Conservation (phyloP, 2,797 vertebrate species). For the Acipenser transmontanus region DNA sequence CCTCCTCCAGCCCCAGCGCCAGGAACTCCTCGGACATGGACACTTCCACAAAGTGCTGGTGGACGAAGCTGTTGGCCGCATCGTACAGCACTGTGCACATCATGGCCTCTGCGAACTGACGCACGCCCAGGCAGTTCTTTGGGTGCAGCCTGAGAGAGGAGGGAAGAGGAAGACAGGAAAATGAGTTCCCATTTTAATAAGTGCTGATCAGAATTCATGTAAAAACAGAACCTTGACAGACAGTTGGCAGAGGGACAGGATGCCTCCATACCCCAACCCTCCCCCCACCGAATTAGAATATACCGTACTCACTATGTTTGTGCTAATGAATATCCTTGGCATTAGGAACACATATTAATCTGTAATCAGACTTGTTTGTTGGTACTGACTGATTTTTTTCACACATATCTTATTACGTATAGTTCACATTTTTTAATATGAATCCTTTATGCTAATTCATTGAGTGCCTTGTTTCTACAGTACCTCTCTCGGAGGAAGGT, state of each 20-base stretch:
- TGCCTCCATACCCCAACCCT: not conserved
- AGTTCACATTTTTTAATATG: too few species aligned
- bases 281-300: too few species aligned
- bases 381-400: too few species aligned
- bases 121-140: slow-evolving; percentile 87
- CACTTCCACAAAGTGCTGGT: slow-evolving; percentile 91
- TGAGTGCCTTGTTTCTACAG: not conserved
- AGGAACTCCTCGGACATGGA: slow-evolving; percentile 88
- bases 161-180: not conserved
- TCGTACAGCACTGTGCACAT: slow-evolving; percentile 90
- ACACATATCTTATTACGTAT: too few species aligned
- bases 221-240: not conserved
- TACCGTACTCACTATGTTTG: too few species aligned
- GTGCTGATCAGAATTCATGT: not conserved
- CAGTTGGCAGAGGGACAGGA: not conserved
- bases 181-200: not conserved
- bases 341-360: too few species aligned
- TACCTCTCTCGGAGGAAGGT: slow-evolving; percentile 88
- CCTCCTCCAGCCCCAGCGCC: slow-evolving; percentile 69
- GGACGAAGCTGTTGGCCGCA: slow-evolving; percentile 81
- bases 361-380: too few species aligned
- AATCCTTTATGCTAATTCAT: too few species aligned
- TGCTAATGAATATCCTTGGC: too few species aligned
- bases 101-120: slow-evolving; percentile 93
- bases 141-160: slow-evolving; percentile 74